Evolutionary conservation across 1,140 invertebrate species (phyloP), one percentile per base, ranked within the genome.

Genomic region (Wasmannia auropunctata): DNA sequence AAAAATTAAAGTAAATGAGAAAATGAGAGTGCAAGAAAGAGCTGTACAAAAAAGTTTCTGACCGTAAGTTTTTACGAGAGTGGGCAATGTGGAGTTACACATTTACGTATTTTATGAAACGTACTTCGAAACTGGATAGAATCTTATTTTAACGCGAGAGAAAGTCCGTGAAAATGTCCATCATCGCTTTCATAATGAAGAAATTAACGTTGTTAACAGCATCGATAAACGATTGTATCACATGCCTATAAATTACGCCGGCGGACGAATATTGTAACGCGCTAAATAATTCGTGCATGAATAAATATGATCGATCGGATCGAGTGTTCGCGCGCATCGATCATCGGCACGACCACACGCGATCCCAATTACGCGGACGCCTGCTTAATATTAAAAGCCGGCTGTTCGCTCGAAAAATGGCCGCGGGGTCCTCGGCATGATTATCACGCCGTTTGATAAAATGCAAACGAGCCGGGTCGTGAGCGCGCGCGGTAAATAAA

Each of bases 361-460:
- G 74, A 43, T 51, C 34, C 34, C 62, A 86, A 86, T 81, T 86
- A 81, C 49, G 70, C 14, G 67, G 69, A 58, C 62, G 72, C 58
- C 87, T 89, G 60, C 87, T 88, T 88, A 86, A 89, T 89, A 90
- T 90, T 84, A 88, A 89, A 86, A 88, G 88, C 77, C 69, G 46
- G 83, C 43, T 86, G 84, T 79, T 58, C 63, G 28, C 11, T 67
- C 88, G 87, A 62, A 69, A 80, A 89, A 87, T 87, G 85, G 67
- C 75, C 65, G 69, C 67, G 63, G 51, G 60, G 85, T 83, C 34
- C 79, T 83, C 79, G 79, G 34, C 79, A 72, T 74, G 62, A 80
- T 80, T 80, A 83, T 83, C 67, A 22, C 67, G 43, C 28, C 54
- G 58, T 90, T 90, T 87, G 86, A 89, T 89, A 89, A 80, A 90